Evolutionary conservation across 1,140 invertebrate genomes (phyloP).

Genomic region (Bombus confusus): DNA sequence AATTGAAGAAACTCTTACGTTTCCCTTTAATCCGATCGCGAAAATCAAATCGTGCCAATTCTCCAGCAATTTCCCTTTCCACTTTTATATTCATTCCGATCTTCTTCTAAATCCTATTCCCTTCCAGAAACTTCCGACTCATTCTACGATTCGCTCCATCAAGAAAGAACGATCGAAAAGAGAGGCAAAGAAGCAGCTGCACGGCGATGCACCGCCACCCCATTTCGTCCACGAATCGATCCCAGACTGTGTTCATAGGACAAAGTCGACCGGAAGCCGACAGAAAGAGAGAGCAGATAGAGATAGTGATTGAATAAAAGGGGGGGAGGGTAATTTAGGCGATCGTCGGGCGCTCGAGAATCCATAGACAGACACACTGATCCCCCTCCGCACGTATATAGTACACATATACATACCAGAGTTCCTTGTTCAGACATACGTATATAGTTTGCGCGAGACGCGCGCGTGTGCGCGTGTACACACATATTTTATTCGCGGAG

Average conservation of each 20-base stretch:
- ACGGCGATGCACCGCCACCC: constrained; percentile 6
- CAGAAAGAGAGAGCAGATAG: background rate
- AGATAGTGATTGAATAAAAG: background rate
- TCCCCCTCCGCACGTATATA: background rate
- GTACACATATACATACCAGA: constrained; percentile 39
- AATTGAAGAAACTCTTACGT: background rate
- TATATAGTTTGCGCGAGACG: background rate
- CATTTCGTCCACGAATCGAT: constrained; percentile 20
- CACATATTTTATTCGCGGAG: background rate
- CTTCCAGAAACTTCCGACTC: background rate
- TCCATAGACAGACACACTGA: background rate
- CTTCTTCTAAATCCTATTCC: background rate
- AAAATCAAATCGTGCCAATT: background rate
- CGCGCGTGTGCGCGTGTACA: background rate
- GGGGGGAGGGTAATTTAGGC: background rate
- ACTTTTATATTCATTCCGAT: too few species aligned
- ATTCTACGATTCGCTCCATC: background rate
- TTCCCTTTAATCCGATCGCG: background rate
- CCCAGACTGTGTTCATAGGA: constrained; percentile 18
- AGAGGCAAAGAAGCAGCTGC: background rate
- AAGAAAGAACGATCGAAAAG: background rate
- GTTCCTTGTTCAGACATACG: constrained; percentile 58
- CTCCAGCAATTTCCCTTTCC: background rate
- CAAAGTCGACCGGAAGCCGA: background rate
- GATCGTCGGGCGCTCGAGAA: constrained; percentile 5